Conservation (phyloP, 1,140 invertebrate species). For the Dreissena rostriformis region DNA sequence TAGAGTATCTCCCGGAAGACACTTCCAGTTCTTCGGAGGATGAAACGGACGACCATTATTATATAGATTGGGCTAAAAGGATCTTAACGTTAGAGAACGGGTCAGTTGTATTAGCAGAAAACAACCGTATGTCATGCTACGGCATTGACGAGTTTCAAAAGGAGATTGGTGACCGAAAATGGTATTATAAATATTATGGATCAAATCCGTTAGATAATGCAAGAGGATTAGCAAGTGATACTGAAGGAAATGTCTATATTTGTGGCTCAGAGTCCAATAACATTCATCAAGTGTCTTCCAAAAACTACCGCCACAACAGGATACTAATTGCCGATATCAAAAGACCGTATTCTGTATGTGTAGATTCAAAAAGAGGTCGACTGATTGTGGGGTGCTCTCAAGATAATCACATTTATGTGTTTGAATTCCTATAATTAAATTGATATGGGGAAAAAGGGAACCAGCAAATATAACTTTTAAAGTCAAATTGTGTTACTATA, state of each 20-base stretch:
- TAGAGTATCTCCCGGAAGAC: no score
- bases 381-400: neutral
- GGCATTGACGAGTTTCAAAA: neutral
- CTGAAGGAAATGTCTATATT: neutral
- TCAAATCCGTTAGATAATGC: neutral
- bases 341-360: neutral
- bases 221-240: neutral
- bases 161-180: neutral
- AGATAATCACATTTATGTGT: neutral
- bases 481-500: no score
- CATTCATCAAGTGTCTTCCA: neutral
- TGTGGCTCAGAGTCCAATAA: neutral
- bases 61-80: neutral
- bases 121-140: neutral
- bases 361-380: neutral
- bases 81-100: neutral
- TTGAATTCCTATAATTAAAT: neutral
- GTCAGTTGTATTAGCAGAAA: neutral
- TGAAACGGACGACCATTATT: neutral
- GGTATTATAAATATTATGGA: neutral
- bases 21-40: neutral
- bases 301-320: neutral
- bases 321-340: neutral
- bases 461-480: no score
- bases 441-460: no score